Percentiles rank a stretch among this genome's conserved stretches.
phyloP scores from a whole-genome alignment of 2,797 vertebrate species.

The Gobionotothen gibberifrons region DNA sequence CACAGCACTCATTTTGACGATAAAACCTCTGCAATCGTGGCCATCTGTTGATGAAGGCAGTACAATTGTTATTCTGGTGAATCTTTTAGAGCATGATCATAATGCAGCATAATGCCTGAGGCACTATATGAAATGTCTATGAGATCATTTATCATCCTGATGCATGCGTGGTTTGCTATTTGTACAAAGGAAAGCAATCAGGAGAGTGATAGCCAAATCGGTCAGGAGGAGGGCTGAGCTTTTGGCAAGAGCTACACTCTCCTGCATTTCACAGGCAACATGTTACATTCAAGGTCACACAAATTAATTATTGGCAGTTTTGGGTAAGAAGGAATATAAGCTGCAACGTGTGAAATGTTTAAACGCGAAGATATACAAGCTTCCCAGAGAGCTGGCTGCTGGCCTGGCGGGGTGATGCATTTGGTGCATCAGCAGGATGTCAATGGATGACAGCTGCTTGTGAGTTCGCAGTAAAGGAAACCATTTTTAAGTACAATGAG shows the following conservation, averaged over 20 bases:
- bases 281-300: conserved; percentile 65
- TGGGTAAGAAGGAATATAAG: neutral
- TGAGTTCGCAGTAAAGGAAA: conserved; percentile 18
- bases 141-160: neutral
- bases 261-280: conserved; percentile 14
- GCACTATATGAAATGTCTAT: neutral
- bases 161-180: neutral
- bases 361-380: neutral
- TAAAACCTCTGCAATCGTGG: conserved; percentile 94
- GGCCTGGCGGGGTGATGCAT: conserved; percentile 36
- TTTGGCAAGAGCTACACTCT: conserved; percentile 33
- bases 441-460: conserved; percentile 56
- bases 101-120: neutral
- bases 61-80: neutral
- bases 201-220: conserved; percentile 6
- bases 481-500: neutral
- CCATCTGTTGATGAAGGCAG: conserved; percentile 85
- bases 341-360: neutral
- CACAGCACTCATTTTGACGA: conserved; percentile 89
- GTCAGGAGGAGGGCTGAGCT: conserved; percentile 20
- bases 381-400: neutral
- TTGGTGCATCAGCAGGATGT: conserved; percentile 78
- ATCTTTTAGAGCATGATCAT: neutral
- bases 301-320: neutral
- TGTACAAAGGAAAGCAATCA: neutral